Conservation (phyloP, 2,888 invertebrate genomes). For the Cantharis rufa region DNA sequence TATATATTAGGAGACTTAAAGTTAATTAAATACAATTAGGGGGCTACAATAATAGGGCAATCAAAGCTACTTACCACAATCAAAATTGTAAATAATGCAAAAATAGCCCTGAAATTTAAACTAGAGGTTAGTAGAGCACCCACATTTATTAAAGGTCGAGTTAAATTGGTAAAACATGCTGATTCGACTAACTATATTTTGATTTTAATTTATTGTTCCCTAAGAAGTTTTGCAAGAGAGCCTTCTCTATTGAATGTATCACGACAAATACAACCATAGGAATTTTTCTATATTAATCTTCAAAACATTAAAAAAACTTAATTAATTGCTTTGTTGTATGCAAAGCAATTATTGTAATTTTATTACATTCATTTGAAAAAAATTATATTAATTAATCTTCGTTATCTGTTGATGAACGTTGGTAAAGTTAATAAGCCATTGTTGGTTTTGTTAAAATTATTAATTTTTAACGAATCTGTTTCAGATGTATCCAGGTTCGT, state of each 20-base stretch:
- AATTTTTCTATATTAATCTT: not conserved
- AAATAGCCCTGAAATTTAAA: slow-evolving; percentile 13
- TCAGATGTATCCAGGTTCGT: not conserved
- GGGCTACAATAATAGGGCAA: not conserved
- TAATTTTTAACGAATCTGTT: not conserved
- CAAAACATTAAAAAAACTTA: not conserved
- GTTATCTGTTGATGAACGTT: not conserved
- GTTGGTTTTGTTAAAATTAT: not conserved
- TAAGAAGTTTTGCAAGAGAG: slow-evolving; percentile 16
- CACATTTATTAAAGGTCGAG: slow-evolving; percentile 7
- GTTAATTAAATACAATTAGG: not conserved
- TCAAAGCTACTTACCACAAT: not conserved
- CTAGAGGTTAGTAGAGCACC: slow-evolving; percentile 20
- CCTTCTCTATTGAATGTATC: slow-evolving; percentile 19
- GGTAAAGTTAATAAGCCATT: not conserved
- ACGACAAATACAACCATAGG: slow-evolving; percentile 12
- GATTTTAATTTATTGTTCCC: slow-evolving; percentile 7
- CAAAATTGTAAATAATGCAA: not conserved
- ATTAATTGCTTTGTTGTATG: not conserved
- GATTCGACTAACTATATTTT: slow-evolving; percentile 8
- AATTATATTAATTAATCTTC: not conserved
- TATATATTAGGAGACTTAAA: not conserved
- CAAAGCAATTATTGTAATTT: not conserved
- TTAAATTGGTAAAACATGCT: slow-evolving; percentile 9
- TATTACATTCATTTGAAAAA: not conserved